A percentile compares a stretch with the other conserved stretches of the same genome.
Evolutionary conservation across 2,888 invertebrate genomes (phyloP).

Genomic region (Caenorhabditis wallacei): DNA sequence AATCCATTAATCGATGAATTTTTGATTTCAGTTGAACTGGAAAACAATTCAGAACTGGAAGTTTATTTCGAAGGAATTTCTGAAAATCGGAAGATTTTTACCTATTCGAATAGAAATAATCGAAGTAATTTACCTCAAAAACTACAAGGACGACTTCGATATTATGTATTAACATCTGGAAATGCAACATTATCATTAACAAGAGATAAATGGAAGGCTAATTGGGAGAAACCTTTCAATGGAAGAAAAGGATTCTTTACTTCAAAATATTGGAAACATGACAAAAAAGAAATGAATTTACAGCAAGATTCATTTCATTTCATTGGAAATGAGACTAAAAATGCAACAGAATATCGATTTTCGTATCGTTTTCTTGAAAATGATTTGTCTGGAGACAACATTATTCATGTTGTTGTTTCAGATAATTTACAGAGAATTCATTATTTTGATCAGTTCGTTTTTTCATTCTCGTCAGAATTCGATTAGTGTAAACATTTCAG

Average conservation of each 20-base stretch:
- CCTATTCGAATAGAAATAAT: slow-evolving; percentile 39
- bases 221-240: slow-evolving; percentile 39
- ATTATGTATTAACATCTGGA: slow-evolving; percentile 48
- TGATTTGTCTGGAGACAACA: slow-evolving; percentile 34
- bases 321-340: slow-evolving; percentile 35
- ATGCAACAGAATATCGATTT: slow-evolving; percentile 37
- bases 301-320: slow-evolving; percentile 51
- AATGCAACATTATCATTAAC: slow-evolving; percentile 42
- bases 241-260: slow-evolving; percentile 46
- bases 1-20: slow-evolving; percentile 35
- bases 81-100: slow-evolving; percentile 26
- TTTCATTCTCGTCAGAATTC: background rate
- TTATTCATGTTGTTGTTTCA: slow-evolving; percentile 38
- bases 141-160: slow-evolving; percentile 44
- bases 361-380: slow-evolving; percentile 33
- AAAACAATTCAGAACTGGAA: slow-evolving; percentile 22
- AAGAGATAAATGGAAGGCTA: slow-evolving; percentile 44
- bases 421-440: slow-evolving; percentile 45
- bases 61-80: slow-evolving; percentile 45
- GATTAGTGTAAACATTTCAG: slow-evolving; percentile 17
- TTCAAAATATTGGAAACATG: slow-evolving; percentile 44
- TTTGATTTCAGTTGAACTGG: slow-evolving; percentile 20
- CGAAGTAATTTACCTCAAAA: slow-evolving; percentile 43
- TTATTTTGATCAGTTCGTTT: slow-evolving; percentile 48
- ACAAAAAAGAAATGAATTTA: background rate